Conservation (phyloP, 2,113 vertebrate genomes). For the Delphinus delphis region DNA sequence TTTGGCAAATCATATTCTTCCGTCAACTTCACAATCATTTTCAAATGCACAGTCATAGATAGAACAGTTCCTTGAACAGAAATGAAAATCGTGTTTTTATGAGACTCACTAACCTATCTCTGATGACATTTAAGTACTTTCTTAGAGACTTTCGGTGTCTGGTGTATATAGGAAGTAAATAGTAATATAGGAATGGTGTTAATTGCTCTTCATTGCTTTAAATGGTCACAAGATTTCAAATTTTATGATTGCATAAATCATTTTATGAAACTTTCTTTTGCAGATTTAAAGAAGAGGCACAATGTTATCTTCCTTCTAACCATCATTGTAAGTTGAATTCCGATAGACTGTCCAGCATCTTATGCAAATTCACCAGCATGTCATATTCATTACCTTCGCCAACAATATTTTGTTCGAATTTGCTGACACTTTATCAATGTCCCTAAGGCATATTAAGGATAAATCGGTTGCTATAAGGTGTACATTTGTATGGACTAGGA, state of each 20-base stretch:
- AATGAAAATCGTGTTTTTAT: background rate
- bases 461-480: background rate
- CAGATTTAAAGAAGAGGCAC: background rate
- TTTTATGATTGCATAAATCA: slow-evolving; percentile 15
- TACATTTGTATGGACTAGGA: background rate
- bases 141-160: background rate
- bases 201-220: slow-evolving; percentile 33
- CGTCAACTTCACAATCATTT: slow-evolving; percentile 5
- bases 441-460: background rate
- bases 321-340: background rate
- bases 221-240: slow-evolving; percentile 30
- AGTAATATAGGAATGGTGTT: background rate
- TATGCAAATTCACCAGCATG: background rate
- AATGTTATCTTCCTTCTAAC: background rate
- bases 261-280: background rate
- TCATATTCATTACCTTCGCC: background rate
- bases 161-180: background rate
- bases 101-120: background rate
- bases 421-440: background rate
- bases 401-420: background rate
- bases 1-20: background rate
- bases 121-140: slow-evolving; percentile 15
- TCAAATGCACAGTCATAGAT: background rate
- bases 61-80: background rate
- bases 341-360: background rate